Base-by-base conservation (phyloP, 2,888 invertebrate species). In the Aproaerema taeniolella region DNA sequence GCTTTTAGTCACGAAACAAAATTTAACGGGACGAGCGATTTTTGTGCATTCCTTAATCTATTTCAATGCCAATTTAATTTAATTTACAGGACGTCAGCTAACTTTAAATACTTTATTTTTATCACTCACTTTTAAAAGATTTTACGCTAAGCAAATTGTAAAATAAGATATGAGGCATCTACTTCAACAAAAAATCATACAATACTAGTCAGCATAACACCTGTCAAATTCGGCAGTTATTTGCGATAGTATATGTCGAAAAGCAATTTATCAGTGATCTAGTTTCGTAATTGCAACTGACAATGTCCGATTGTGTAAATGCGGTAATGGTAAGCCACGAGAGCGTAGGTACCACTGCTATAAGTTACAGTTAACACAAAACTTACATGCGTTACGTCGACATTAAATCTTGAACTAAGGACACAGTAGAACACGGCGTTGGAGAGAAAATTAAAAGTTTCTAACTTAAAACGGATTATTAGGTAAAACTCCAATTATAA, bases 221-320 rank as follows among this genome's bases (percentile, higher is more conserved):
- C 59, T 59, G 63, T 62, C 68, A 64, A 63, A 61, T 68, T 56
- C 57, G 54, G 56, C 55, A 52, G 61, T 61, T 66, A 67, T 76
- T 70, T 59, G 58, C 55, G 53, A 65, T 67, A 67, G 60, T 58
- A 71, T 68, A 72, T 79, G 76, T 76, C 73, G 80, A 82, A 80
- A 81, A 75, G 67, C 71, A 77, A 80, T 78, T 78, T 70, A 67
- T 60, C 63, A 63, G 61, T 64, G 74, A 71, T 72, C 75, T 70
- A 70, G 63, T 81, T 79, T 78, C 72, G 69, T 63, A 81, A 82
- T 73, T 53, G 61, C 53, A 61, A 63, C 73, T 67, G 68, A 78
- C 75, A 76, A 71, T 67, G 67, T 78, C 56, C 63, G 71, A 75
- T 78, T 80, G 77, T 75, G 75, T 69, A 78, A 75, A 77, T 64